phyloP scores from a whole-genome alignment of 2,888 invertebrate species.

The Cheilosia scutellata region DNA sequence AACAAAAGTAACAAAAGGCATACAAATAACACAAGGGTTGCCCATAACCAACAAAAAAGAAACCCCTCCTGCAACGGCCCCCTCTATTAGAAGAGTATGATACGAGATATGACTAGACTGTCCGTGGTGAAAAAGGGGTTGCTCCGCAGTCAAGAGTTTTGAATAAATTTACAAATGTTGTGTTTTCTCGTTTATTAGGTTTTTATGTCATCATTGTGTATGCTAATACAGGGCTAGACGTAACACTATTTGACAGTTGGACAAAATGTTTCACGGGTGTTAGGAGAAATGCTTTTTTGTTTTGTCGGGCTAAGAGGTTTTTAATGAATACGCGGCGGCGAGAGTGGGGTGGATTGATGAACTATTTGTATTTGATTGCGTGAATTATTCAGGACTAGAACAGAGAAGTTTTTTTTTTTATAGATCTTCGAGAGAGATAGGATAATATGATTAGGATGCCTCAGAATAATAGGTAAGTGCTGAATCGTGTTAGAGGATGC shows the following conservation, averaged over 20 bases:
- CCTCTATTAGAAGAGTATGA: slow-evolving; percentile 37
- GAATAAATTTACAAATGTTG: slow-evolving; percentile 76
- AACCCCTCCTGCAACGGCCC: slow-evolving; percentile 17
- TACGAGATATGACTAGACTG: slow-evolving; percentile 17
- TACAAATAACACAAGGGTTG: slow-evolving; percentile 22
- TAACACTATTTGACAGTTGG: slow-evolving; percentile 71
- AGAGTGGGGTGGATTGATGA: slow-evolving; percentile 2
- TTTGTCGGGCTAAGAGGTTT: slow-evolving; percentile 65
- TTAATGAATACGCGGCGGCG: slow-evolving; percentile 56
- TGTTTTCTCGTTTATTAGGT: slow-evolving; percentile 74
- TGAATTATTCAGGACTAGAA: slow-evolving; percentile 46
- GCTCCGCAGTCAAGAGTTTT: slow-evolving; percentile 68
- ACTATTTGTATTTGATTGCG: slow-evolving; percentile 33
- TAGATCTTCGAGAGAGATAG: slow-evolving; percentile 56
- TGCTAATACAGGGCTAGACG: slow-evolving; percentile 62
- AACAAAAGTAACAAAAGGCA: slow-evolving; percentile 70
- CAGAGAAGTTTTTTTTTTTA: slow-evolving; percentile 12
- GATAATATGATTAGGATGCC: slow-evolving; percentile 54
- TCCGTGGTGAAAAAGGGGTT: slow-evolving; percentile 46
- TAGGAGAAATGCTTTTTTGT: slow-evolving; percentile 33
- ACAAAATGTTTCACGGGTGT: slow-evolving; percentile 68
- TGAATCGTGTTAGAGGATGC: slow-evolving; percentile 47
- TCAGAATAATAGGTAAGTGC: slow-evolving; percentile 32
- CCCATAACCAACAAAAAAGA: not conserved
- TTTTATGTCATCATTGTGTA: slow-evolving; percentile 75